Evolutionary conservation across 2,888 invertebrate genomes (phyloP).

Genomic region (Hirtodrosophila alboralis): DNA sequence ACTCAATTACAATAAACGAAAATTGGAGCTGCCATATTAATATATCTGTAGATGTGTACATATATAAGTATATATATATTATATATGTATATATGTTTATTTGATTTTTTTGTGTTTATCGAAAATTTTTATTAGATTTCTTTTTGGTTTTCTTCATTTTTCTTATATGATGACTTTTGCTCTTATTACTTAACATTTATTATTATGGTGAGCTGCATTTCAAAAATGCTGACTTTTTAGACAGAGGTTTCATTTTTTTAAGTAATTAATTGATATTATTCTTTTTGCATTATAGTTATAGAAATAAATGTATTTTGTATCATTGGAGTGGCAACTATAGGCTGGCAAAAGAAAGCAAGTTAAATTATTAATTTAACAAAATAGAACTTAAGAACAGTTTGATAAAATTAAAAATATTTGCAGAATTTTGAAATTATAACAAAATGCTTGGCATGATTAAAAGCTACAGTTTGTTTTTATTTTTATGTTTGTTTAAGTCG

Average conservation of each 20-base stretch:
- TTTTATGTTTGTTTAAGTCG: constrained; percentile 40
- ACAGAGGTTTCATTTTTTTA: constrained; percentile 7
- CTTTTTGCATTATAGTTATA: constrained; percentile 22
- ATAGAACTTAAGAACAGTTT: constrained; percentile 32
- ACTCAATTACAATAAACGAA: constrained; percentile 47
- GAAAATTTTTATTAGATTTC: constrained; percentile 46
- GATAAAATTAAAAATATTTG: constrained; percentile 42
- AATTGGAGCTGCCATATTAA: constrained; percentile 55
- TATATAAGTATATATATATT: constrained; percentile 1
- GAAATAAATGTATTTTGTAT: constrained; percentile 26
- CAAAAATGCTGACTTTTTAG: constrained; percentile 6
- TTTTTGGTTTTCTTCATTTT: no score
- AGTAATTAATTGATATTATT: constrained; percentile 2
- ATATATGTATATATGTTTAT: constrained; percentile 26
- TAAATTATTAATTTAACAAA: constrained; percentile 13
- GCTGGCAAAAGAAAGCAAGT: constrained; percentile 13
- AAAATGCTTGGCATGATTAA: constrained; percentile 74
- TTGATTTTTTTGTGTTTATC: constrained; percentile 33
- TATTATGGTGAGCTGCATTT: constrained; percentile 48
- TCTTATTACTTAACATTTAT: constrained; percentile 39
- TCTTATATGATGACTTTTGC: constrained; percentile 31
- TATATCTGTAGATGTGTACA: constrained; percentile 24
- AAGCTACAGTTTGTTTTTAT: constrained; percentile 68
- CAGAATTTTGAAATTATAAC: constrained; percentile 45
- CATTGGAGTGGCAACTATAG: constrained; percentile 34